Evolutionary conservation across 1,140 invertebrate species (phyloP).

Genomic region (Halyomorpha halys): DNA sequence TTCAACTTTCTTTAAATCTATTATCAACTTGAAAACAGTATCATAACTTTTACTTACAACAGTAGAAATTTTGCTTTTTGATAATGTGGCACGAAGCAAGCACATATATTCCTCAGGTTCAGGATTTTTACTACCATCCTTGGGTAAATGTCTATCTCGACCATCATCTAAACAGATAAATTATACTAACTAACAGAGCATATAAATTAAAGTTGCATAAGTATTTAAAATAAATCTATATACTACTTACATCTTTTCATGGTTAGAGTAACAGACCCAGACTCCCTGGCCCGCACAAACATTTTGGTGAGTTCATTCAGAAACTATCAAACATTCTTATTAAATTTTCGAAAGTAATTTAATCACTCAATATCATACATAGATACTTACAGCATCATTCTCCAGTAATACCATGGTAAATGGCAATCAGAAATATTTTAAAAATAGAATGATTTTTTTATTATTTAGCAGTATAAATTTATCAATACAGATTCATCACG

Average conservation of each 20-base stretch:
- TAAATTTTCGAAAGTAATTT: background rate
- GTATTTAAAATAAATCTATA: too few relatives aligned
- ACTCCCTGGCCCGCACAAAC: constrained; percentile 51
- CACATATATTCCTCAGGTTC: constrained; percentile 59
- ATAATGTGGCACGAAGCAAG: constrained; percentile 55
- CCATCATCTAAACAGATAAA: constrained; percentile 56
- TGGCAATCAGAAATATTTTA: too few relatives aligned
- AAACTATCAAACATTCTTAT: constrained; percentile 44
- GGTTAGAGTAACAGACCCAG: constrained; percentile 53
- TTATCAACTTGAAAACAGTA: constrained; percentile 1
- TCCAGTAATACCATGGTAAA: constrained; percentile 50
- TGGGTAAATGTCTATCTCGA: constrained; percentile 53
- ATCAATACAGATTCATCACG: too few relatives aligned
- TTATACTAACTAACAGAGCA: constrained; percentile 24
- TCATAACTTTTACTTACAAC: constrained; percentile 47
- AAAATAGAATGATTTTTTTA: too few relatives aligned
- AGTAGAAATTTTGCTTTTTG: constrained; percentile 67
- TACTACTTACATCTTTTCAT: constrained; percentile 55
- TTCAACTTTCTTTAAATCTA: too few relatives aligned
- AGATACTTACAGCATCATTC: constrained; percentile 49
- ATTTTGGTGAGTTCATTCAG: constrained; percentile 51
- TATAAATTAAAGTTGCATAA: background rate
- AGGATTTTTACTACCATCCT: constrained; percentile 43
- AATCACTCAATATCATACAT: too few relatives aligned
- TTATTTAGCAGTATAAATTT: too few relatives aligned